These are phyloP conservation scores for Hirudinaria manillensis DNA, from an alignment of 2,888 invertebrate species.

Conservation along the genomic window DNA sequence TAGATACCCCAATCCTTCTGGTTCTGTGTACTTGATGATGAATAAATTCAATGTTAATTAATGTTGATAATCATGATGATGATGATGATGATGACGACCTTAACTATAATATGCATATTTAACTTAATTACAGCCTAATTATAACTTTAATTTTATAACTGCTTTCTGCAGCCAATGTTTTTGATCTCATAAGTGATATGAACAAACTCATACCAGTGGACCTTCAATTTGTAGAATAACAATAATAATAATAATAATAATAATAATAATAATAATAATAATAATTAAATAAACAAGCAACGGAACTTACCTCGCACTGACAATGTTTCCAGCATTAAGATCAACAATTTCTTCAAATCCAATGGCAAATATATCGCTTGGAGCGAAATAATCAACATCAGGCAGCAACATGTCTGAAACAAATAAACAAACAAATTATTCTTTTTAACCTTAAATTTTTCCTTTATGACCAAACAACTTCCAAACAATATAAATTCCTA, in stretches of 20 bases:
- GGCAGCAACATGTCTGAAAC: constrained; percentile 33
- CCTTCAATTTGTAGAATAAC: too few relatives aligned
- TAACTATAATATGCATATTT: background rate
- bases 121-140: background rate
- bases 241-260: too few relatives aligned
- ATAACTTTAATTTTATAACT: too few relatives aligned
- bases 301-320: constrained; percentile 71
- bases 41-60: background rate
- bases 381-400: constrained; percentile 45
- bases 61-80: too few relatives aligned
- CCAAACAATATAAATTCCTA: too few relatives aligned
- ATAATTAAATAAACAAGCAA: too few relatives aligned
- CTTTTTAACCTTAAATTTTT: background rate
- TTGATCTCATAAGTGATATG: too few relatives aligned
- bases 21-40: constrained; percentile 69
- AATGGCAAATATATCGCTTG: constrained; percentile 89
- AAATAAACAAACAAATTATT: background rate
- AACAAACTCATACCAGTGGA: too few relatives aligned
- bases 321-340: constrained; percentile 93
- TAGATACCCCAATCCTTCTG: constrained; percentile 92
- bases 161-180: too few relatives aligned
- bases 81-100: too few relatives aligned
- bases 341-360: constrained; percentile 99
- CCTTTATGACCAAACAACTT: background rate
- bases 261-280: too few relatives aligned